Conservation (phyloP, 2,888 invertebrate species). For the Ormyrus pomaceus region DNA sequence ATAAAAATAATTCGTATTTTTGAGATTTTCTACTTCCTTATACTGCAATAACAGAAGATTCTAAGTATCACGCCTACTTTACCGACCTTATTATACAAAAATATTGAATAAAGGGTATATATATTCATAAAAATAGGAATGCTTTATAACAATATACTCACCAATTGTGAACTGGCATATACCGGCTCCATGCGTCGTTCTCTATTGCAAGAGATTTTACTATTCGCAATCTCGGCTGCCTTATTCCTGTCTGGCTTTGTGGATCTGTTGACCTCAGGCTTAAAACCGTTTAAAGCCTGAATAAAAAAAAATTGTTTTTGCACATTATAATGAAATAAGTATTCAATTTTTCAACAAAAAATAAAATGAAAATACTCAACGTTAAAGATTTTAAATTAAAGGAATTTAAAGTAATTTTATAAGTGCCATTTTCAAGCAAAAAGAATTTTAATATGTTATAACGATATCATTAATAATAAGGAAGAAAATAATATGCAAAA, state of each 20-base stretch:
- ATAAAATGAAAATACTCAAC: not conserved
- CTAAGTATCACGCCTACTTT: too few species aligned
- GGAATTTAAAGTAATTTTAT: too few species aligned
- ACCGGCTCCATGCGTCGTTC: slow-evolving; percentile 70
- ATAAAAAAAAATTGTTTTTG: slow-evolving; percentile 5
- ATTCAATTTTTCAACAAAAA: slow-evolving; percentile 17
- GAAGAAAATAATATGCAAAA: too few species aligned
- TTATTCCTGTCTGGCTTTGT: slow-evolving; percentile 66
- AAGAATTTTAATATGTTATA: too few species aligned
- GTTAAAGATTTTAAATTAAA: too few species aligned
- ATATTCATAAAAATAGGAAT: not conserved
- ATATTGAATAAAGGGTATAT: not conserved
- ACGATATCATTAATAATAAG: too few species aligned
- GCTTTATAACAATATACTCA: slow-evolving; percentile 33
- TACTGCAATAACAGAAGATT: too few species aligned
- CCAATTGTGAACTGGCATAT: slow-evolving; percentile 61
- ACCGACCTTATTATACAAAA: not conserved
- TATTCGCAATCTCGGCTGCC: slow-evolving; percentile 53
- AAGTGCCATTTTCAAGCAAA: too few species aligned
- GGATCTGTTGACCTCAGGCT: slow-evolving; percentile 69
- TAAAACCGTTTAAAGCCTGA: slow-evolving; percentile 58
- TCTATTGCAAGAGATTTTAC: slow-evolving; percentile 59
- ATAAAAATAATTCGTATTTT: too few species aligned
- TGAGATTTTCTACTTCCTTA: too few species aligned
- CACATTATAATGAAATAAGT: not conserved